Evolutionary conservation across 2,797 vertebrate genomes (phyloP).

Genomic region (Prunella strophiata): DNA sequence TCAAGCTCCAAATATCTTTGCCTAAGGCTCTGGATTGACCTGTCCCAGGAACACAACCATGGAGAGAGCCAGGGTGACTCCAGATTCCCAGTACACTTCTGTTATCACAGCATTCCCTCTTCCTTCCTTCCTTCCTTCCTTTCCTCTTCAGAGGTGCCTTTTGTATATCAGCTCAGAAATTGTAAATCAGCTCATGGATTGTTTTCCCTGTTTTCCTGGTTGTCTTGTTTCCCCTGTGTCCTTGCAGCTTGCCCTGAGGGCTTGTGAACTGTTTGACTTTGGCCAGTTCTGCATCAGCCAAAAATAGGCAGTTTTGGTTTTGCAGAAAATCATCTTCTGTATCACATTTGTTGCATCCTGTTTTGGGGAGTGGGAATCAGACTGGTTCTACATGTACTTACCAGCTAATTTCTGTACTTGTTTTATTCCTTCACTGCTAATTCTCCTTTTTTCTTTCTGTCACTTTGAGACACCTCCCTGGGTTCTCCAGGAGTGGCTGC

Average conservation of each 20-base stretch:
- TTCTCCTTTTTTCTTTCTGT: not conserved
- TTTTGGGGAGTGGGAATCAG: not conserved
- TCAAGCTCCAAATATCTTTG: not conserved
- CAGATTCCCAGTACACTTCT: not conserved
- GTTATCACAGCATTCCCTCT: not conserved
- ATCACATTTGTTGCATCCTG: fast-evolving
- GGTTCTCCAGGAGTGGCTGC: not conserved
- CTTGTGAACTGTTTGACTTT: not conserved
- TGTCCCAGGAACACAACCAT: not conserved
- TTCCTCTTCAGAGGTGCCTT: not conserved
- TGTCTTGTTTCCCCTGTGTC: not conserved
- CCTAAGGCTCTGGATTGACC: not conserved
- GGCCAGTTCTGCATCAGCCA: not conserved
- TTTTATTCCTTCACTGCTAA: not conserved
- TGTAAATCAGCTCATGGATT: not conserved
- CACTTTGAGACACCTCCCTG: not conserved
- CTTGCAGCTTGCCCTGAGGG: not conserved
- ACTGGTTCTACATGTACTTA: not conserved
- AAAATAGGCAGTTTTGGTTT: not conserved
- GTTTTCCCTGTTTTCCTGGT: not conserved
- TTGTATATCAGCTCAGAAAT: not conserved
- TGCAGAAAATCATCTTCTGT: not conserved
- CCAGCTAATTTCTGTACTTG: not conserved
- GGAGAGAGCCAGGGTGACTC: not conserved
- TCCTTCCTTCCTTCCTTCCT: not conserved